Evolutionary conservation across 2,113 vertebrate genomes (phyloP).

Genomic region (Carassius auratus): DNA sequence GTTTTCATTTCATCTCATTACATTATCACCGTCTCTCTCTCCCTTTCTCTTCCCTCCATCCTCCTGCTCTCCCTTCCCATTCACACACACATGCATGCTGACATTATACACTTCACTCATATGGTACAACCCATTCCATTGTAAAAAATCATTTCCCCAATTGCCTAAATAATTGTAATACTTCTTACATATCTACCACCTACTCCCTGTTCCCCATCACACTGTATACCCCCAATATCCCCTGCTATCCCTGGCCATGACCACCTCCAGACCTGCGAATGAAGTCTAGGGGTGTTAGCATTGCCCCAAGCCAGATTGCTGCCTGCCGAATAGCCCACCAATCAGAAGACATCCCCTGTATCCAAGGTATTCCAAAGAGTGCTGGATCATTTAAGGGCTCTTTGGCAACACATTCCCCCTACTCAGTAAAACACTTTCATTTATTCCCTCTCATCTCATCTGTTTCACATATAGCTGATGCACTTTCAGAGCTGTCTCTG

Average conservation of each 20-base stretch:
- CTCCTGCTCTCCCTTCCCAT: conserved; percentile 19
- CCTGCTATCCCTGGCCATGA: conserved; percentile 6
- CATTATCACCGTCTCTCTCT: conserved; percentile 51
- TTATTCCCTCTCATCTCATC: conserved; percentile 15
- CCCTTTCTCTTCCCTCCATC: conserved; percentile 36
- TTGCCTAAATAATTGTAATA: background rate
- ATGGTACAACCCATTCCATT: conserved; percentile 34
- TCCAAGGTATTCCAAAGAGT: conserved; percentile 39
- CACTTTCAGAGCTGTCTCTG: background rate
- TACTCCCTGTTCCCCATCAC: background rate
- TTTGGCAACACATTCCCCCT: conserved; percentile 26
- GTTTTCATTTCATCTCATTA: conserved; percentile 55
- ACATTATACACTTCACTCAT: background rate
- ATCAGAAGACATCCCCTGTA: conserved; percentile 71
- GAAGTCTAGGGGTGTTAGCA: conserved; percentile 72
- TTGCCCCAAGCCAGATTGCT: conserved; percentile 74
- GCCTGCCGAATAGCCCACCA: conserved; percentile 76
- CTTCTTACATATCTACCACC: background rate
- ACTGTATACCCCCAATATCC: background rate
- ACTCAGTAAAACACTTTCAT: conserved; percentile 2
- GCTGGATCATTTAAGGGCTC: conserved; percentile 22
- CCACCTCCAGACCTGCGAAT: conserved; percentile 78
- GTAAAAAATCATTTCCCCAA: background rate
- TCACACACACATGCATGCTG: background rate
- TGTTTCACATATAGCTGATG: background rate